Percentiles rank a stretch among this genome's conserved stretches.
Evolutionary conservation across 2,888 invertebrate genomes (phyloP).

Genomic region (Aspidiotus destructor): DNA sequence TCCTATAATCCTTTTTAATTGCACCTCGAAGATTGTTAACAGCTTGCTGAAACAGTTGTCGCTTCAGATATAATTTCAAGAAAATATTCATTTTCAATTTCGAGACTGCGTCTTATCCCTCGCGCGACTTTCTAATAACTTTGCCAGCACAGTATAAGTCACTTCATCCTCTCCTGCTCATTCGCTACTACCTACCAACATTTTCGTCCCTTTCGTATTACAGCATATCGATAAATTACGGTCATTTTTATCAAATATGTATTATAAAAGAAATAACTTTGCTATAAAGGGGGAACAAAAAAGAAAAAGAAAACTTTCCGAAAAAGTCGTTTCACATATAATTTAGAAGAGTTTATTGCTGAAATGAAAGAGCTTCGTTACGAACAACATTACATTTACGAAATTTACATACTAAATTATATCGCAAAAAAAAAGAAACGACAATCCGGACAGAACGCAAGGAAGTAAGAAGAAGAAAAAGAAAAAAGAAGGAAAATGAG

Average conservation of each 20-base stretch:
- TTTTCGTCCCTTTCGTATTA: neutral
- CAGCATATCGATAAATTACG: constrained; percentile 20
- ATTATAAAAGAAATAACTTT: constrained; percentile 1
- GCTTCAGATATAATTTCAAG: too few species aligned
- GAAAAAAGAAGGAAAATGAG: constrained; percentile 6
- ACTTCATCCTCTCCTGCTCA: too few species aligned
- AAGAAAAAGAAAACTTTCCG: constrained; percentile 8
- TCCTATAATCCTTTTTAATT: too few species aligned
- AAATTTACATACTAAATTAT: constrained; percentile 30
- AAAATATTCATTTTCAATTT: too few species aligned
- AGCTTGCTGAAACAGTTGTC: too few species aligned
- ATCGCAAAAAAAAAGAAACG: constrained; percentile 10
- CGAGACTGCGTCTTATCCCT: too few species aligned
- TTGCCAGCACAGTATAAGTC: too few species aligned
- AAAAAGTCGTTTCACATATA: constrained; percentile 28
- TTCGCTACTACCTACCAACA: too few species aligned
- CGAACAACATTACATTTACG: constrained; percentile 26
- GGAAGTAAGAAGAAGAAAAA: neutral
- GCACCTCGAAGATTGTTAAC: too few species aligned
- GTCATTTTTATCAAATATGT: constrained; percentile 15
- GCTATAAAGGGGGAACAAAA: neutral
- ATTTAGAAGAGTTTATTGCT: constrained; percentile 26
- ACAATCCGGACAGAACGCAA: neutral
- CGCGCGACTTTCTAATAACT: too few species aligned
- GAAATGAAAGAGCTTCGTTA: constrained; percentile 17